These are phyloP conservation scores for Bufo gargarizans DNA, from an alignment of 2,113 vertebrate species.

Conservation along the genomic window DNA sequence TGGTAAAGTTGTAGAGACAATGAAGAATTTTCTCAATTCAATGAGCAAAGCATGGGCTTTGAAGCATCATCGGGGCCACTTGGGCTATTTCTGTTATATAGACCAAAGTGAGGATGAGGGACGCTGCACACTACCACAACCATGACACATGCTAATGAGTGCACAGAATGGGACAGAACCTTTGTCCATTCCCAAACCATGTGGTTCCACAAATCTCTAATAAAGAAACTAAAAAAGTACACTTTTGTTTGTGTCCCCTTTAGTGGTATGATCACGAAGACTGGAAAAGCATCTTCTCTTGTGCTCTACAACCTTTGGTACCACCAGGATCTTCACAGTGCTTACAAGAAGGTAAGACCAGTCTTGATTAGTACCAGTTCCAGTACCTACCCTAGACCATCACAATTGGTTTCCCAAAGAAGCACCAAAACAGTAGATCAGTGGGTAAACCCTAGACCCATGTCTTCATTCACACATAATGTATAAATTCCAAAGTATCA, in stretches of 20 bases:
- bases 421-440: not conserved
- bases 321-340: constrained; percentile 77
- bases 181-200: not conserved
- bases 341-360: constrained; percentile 83
- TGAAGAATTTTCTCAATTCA: not conserved
- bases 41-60: not conserved
- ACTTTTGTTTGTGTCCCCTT: constrained; percentile 5
- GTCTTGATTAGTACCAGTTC: too few relatives aligned
- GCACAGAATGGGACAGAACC: not conserved
- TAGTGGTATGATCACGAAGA: constrained; percentile 73
- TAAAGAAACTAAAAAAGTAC: not conserved
- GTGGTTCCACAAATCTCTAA: not conserved
- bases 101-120: not conserved
- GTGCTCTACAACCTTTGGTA: constrained; percentile 87
- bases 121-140: not conserved
- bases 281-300: constrained; percentile 78
- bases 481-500: not conserved
- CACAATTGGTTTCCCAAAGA: not conserved
- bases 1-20: not conserved
- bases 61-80: too few relatives aligned
- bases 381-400: not conserved
- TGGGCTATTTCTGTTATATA: not conserved
- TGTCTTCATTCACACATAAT: not conserved
- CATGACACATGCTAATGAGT: too few relatives aligned
- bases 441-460: not conserved